Base-by-base conservation (phyloP, 1,140 invertebrate genomes). In the Cyrtorhinus lividipennis region DNA sequence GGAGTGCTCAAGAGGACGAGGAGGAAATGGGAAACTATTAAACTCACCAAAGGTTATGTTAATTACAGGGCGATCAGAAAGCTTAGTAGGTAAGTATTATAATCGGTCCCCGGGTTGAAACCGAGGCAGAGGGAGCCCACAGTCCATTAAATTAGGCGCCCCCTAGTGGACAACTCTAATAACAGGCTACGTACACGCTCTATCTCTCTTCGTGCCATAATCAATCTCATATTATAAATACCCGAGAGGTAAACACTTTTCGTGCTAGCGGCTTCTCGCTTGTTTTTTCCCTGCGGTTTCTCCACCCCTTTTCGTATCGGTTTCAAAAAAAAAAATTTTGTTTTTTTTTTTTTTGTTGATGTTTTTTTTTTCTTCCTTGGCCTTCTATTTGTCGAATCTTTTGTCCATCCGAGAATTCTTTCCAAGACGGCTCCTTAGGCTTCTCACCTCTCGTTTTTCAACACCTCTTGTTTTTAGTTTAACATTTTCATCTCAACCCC, bases 211-310 rank as follows among this genome's bases (percentile, higher is more conserved):
- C 48, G 48, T 53, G 48, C 48, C 48, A 53, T 20, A 53, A 53
- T 53, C 48, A 53, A 53, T 53, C 48, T 53, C 48, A 53, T 53
- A 53, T 53, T 53, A 53, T 53, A 53, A 53, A 53, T 53, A 53
- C 48, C 48, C 48, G 48, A 53, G 48, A 53, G 48, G 48, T 53
- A 53, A 53, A 53, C 48, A 53, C 48, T 53, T 53, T 53, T 53
- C 48, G 48, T 53, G 48, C 48, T 53, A 53, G 48, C 48, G 8
- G 48, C 8, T 20, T 53, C 18, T 20, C 8, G 20, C 48, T 53
- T 53, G 10, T 53, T 53, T 53, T 53, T 53, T 53, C 20, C n/a
- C n/a, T n/a, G n/a, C n/a, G n/a, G n/a, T n/a, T n/a, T 38, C 30
- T 38, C 30, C 48, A 20, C 48, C 48, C 48, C 48, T 20, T 22